phyloP scores from a whole-genome alignment of 2,888 invertebrate species.

The Scaptomyza flava region DNA sequence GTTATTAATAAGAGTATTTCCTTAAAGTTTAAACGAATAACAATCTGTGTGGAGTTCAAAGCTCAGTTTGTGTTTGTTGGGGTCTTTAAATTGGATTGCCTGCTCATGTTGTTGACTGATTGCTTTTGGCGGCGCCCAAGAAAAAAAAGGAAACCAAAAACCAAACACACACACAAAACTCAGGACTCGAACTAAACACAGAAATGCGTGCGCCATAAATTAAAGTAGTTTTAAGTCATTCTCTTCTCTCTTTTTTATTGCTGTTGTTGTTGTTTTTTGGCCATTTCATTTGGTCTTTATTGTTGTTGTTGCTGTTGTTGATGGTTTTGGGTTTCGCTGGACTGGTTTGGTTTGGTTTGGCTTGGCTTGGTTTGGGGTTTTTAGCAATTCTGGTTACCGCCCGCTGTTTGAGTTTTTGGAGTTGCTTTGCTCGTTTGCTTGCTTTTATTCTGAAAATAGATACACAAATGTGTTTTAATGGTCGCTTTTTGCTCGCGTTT shows the following conservation, averaged over 20 bases:
- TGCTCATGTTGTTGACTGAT: slow-evolving; percentile 68
- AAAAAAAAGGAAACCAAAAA: slow-evolving; percentile 6
- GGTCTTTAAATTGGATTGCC: slow-evolving; percentile 33
- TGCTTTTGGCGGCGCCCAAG: slow-evolving; percentile 68
- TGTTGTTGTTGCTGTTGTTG: slow-evolving; percentile 35
- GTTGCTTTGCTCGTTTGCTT: slow-evolving; percentile 32
- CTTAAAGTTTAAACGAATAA: slow-evolving; percentile 11
- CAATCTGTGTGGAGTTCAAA: slow-evolving; percentile 11
- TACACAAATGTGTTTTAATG: slow-evolving; percentile 81
- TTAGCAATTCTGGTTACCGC: slow-evolving; percentile 52
- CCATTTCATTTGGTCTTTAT: slow-evolving; percentile 31
- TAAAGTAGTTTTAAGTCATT: slow-evolving; percentile 76
- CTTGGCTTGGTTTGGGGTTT: slow-evolving; percentile 27
- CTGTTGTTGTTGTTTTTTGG: slow-evolving; percentile 35
- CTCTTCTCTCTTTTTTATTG: slow-evolving; percentile 19
- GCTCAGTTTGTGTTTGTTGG: slow-evolving; percentile 10
- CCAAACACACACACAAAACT: slow-evolving; percentile 7
- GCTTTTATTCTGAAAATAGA: slow-evolving; percentile 72
- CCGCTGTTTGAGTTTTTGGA: slow-evolving; percentile 45
- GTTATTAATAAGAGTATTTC: slow-evolving; percentile 39
- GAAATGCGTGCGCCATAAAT: slow-evolving; percentile 79
- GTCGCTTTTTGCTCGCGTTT: slow-evolving; percentile 71
- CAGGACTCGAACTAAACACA: slow-evolving; percentile 56
- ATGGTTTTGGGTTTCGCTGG: slow-evolving; percentile 57
- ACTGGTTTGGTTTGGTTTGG: slow-evolving; percentile 40